Percentiles rank a stretch among this genome's conserved stretches.
These are phyloP conservation scores for Protodeltote pygarga DNA, from an alignment of 2,888 invertebrate species.

Conservation along the genomic window DNA sequence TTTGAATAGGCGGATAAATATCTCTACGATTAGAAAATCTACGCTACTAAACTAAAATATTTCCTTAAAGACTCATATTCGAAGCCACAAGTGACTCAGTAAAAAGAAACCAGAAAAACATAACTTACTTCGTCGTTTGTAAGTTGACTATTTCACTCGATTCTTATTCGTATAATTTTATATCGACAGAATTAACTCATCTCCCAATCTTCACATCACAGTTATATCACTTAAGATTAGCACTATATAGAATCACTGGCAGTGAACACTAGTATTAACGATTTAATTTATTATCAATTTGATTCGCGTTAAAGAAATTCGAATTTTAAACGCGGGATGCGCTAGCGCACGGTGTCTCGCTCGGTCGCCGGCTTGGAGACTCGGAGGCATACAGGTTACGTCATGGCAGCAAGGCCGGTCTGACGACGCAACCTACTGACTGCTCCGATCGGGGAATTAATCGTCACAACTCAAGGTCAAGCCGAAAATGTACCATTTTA, in stretches of 20 bases:
- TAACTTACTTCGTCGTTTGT: constrained; percentile 28
- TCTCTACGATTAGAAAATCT: too few species aligned
- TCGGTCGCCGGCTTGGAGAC: constrained; percentile 65
- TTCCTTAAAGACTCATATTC: neutral
- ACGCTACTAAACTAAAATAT: too few species aligned
- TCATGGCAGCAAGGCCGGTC: constrained; percentile 70
- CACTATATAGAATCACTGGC: constrained; percentile 15
- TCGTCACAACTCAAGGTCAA: constrained; percentile 66
- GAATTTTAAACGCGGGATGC: constrained; percentile 57
- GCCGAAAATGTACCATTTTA: constrained; percentile 55
- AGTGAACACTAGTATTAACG: constrained; percentile 17
- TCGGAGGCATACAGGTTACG: constrained; percentile 71
- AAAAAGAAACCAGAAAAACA: constrained; percentile 3
- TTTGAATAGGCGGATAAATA: too few species aligned
- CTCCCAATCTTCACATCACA: constrained; percentile 12
- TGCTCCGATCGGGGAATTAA: constrained; percentile 70
- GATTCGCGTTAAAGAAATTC: constrained; percentile 44
- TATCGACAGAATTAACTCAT: constrained; percentile 20
- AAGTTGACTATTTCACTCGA: constrained; percentile 23
- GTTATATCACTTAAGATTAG: constrained; percentile 8
- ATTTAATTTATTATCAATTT: constrained; percentile 40
- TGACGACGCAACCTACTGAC: constrained; percentile 66
- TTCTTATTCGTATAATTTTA: constrained; percentile 16
- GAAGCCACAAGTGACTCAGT: neutral
- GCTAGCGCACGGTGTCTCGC: constrained; percentile 68